These are phyloP conservation scores for Sebastes trivittatus DNA, from an alignment of 2,797 vertebrate species.

Conservation along the genomic window DNA sequence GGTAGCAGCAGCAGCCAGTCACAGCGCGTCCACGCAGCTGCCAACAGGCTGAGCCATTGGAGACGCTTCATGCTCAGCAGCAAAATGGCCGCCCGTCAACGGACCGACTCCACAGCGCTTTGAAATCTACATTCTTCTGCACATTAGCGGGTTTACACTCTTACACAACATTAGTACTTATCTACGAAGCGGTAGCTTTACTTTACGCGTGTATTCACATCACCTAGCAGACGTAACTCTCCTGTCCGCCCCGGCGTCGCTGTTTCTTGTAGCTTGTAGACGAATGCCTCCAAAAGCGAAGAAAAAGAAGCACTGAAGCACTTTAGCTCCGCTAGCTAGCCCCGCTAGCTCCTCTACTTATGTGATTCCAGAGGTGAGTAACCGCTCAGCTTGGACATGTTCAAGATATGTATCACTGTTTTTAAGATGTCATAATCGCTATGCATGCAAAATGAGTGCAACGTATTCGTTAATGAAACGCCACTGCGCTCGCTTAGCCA, in stretches of 20 bases:
- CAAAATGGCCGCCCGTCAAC: slow-evolving; percentile 89
- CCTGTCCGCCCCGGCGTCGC: slow-evolving; percentile 77
- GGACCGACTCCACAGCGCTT: slow-evolving; percentile 84
- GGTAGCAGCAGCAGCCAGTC: slow-evolving; percentile 48
- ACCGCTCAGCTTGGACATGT: neutral
- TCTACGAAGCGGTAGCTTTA: slow-evolving; percentile 58
- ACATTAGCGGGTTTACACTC: slow-evolving; percentile 78
- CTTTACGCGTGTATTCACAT: slow-evolving; percentile 46
- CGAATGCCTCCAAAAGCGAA: slow-evolving; percentile 94
- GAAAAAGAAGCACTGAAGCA: slow-evolving; percentile 94
- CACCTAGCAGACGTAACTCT: slow-evolving; percentile 57
- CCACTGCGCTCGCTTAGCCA: neutral
- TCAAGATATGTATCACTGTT: accelerated
- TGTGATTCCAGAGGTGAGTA: slow-evolving; percentile 93
- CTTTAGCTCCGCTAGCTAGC: slow-evolving; percentile 90
- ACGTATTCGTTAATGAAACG: neutral
- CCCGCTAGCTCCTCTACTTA: slow-evolving; percentile 81
- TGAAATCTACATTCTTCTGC: slow-evolving; percentile 80
- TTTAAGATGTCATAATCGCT: neutral
- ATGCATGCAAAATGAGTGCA: neutral
- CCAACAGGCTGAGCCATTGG: slow-evolving; percentile 60
- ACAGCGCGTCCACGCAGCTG: slow-evolving; percentile 63
- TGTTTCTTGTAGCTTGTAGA: slow-evolving; percentile 88
- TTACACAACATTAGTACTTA: slow-evolving; percentile 71
- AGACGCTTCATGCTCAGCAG: slow-evolving; percentile 82